Evolutionary conservation across 2,113 vertebrate genomes (phyloP), one percentile per base, ranked within the genome.

Genomic region (Acrocephalus kingi): DNA sequence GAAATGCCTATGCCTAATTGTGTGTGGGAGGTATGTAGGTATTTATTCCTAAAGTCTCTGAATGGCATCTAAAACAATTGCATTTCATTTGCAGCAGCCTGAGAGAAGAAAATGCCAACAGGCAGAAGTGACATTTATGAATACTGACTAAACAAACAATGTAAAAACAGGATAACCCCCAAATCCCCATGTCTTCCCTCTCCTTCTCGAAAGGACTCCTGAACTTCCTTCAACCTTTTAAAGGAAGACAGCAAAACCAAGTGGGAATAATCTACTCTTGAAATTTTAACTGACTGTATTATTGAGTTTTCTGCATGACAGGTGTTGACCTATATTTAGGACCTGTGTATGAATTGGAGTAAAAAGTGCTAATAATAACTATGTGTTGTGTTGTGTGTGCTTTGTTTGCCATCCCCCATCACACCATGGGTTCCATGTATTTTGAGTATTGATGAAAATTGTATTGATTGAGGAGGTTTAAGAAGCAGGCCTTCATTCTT

Each of bases 21-120:
- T 87, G 51, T 85, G 87, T 7, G 66, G 75, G 81, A 56, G 83
- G 69, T 51, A 62, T 31, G 56, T 27, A 62, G 56, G 27, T 74
- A 46, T 48, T 77, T 87, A 55, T 66, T 45, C 27, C 37, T 69
- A 21, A 89, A 93, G 66, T 92, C 67, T 93, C 81, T 87, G 83
- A 90, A 89, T 92, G 52, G 20, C 88, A 85, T 84, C 80, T 96
- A 62, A 96, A 92, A 80, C 83, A 95, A 94, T 83, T 96, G 85
- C 37, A 91, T 87, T 93, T 93, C 43, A 76, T 91, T 96, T 94
- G 43, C 54, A 86, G 52, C 59, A 66, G 52, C 92, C 48, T 61
- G 61, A 90, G 79, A 89, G 66, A 75, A 94, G 96, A 63, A 95
- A 94, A 96, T 96, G 73, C 74, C 67, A 82, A 55, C 46, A 95